Evolutionary conservation across 2,888 invertebrate species (phyloP), one percentile per base, ranked within the genome.

Genomic region (Germaria angustata): DNA sequence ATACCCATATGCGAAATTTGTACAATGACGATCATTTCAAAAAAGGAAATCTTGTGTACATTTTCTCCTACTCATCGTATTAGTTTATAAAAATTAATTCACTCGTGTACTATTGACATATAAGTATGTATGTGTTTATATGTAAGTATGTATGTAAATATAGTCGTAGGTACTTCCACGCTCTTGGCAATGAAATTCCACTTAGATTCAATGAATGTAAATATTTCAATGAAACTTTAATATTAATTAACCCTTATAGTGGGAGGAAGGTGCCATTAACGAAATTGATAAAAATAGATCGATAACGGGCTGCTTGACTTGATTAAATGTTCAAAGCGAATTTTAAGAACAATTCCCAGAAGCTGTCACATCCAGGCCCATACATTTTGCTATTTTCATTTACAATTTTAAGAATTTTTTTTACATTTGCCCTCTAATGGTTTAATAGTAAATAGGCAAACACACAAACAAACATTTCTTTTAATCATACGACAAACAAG

Each of bases 161-260:
- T 28, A 28, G 6, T 28, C 15, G 49, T 15, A 22, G 15, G 13
- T 57, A 49, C 57, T 71, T 13, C 36, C 57, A 59, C 17, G 79
- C 79, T 66, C 71, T 82, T 82, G 79, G 71, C 82, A 75, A 79
- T 82, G 82, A 82, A 82, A 82, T 82, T 51, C 32, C 24, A 59
- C 34, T 79, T 39, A 36, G 32, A 39, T 57, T 28, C 28, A 41
- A 68, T 46, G 4, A 41, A 41, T 57, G n/a, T n/a, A n/a, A n/a
- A 11, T 24, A 55, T 20, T 24, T 24, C 39, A 22, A 59, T 61
- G 8, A 36, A 41, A 53, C 3, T 44, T 53, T 41, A 8, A 17
- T n/a, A n/a, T n/a, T n/a, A 66, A 66, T 79, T 72, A 59, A 79
- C 51, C 71, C 32, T 57, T 17, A 24, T 20, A 36, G 3, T 24